Evolutionary conservation across 2,113 vertebrate species (phyloP).

Genomic region (Illadopsis cleaveri): DNA sequence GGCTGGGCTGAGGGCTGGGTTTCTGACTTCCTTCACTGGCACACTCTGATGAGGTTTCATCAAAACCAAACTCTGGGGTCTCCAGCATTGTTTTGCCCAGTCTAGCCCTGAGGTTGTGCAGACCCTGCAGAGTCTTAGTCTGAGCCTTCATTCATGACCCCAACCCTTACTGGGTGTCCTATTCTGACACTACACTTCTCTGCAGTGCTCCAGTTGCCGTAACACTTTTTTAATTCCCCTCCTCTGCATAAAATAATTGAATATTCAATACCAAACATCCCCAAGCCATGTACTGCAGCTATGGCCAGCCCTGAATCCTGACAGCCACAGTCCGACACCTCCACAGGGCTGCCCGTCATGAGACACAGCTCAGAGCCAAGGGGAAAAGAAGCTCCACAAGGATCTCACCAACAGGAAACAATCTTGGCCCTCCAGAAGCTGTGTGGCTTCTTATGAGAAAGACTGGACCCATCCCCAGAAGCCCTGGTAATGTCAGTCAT

Average conservation of each 20-base stretch:
- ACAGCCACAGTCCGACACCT: background rate
- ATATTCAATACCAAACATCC: constrained; percentile 19
- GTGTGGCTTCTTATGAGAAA: background rate
- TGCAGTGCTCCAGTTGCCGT: background rate
- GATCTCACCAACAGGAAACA: background rate
- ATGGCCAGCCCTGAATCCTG: background rate
- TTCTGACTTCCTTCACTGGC: background rate
- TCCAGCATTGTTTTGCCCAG: background rate
- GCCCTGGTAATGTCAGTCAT: background rate
- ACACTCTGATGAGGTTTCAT: background rate
- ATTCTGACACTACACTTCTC: background rate
- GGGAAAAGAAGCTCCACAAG: background rate
- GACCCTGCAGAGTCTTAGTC: background rate
- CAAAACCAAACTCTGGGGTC: rapidly evolving
- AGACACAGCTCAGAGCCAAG: background rate
- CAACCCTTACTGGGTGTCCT: background rate
- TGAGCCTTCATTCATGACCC: background rate
- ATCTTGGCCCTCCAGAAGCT: background rate
- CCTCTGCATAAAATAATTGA: background rate
- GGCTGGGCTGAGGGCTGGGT: background rate
- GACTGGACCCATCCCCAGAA: background rate
- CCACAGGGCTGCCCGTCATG: background rate
- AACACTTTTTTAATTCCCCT: background rate
- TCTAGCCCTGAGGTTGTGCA: background rate
- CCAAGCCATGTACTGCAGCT: background rate